Base-by-base conservation (phyloP, 2,797 vertebrate genomes). In the Clamator glandarius region DNA sequence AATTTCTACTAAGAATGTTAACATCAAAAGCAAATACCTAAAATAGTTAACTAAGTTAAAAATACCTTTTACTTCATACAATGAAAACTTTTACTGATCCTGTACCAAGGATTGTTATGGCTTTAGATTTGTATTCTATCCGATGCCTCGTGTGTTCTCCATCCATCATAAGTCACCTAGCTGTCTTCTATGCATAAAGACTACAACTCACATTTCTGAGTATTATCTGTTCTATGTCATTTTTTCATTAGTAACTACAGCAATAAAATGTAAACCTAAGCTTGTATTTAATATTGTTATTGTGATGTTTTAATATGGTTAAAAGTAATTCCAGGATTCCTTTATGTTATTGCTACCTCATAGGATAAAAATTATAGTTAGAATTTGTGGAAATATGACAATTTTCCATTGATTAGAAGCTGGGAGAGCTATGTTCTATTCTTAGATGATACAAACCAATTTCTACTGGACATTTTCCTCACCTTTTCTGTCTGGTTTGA, bases 401-500 rank as follows among this genome's bases (percentile, higher is more conserved):
- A 26, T 72, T 90, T 75, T 12, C 58, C 17, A 70, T 17, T 23
- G 36, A 76, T 8, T 42, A 46, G 52, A 68, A 94, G 33, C 3
- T 29, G 18, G 52, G 15, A 80, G 39, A 87, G 15, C 9, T 12
- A 20, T 5, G 9, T 48, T 80, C 48, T 44, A 85, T 58, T 41
- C 31, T 63, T 14, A 42, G 6, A 31, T 15, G 5, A 55, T 20
- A 74, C 70, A 86, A 66, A 31, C 12, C 3, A 59, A 44, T 18
- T 77, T 74, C 36, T 54, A 31, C 4, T 36, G 29, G 41, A 54
- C 24, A 35, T 54, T 76, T 36, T 52, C 13, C 98, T 98, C 98
- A 99, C 99, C 99, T 99, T 99, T 99, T 90, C 99, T 98, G 96
- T 99, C 99, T 7, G 99, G 99, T 96, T 99, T 99, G 92, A 99